Evolutionary conservation across 2,888 invertebrate genomes (phyloP), one percentile per base, ranked within the genome.

Genomic region (Cabera pusaria): DNA sequence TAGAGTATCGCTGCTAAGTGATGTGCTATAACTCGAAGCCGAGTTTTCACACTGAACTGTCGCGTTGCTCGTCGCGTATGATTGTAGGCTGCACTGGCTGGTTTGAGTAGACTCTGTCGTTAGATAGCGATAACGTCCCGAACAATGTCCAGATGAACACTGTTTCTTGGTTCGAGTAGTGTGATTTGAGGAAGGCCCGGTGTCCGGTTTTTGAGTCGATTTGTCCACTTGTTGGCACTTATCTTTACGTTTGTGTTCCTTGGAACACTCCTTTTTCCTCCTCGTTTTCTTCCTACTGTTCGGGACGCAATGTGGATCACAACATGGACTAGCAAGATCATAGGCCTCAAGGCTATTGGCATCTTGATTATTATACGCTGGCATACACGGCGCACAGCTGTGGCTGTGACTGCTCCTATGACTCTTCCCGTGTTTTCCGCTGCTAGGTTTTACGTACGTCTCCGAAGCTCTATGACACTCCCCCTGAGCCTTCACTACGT

Each of bases 231-330:
- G 90, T 20, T 91, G 91, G 52, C 80, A 88, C 62, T 91, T 91
- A 31, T 92, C 92, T 67, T 91, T 92, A 52, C 90, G 86, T 44
- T 90, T 88, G 40, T 92, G 91, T 56, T 93, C 93, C 64, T 93
- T 93, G 22, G 87, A 87, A 28, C 91, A 88, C 52, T 91, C 91
- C 56, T 91, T 91, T 52, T 91, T 91, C 10, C 91, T 80, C 12
- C 91, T 75, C 32, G 75, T 60, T 59, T 87, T 86, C 56, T 86
- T 86, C 72, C 80, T 64, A 53, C 81, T 81, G 34, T 92, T 92
- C 2, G 96, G 96, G 27, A 96, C 95, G 67, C 96, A 96, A 55
- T 95, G 94, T 0, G 96, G 94, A 71, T 96, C 95, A 71, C 96
- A 96, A 65, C 96, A 96, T 0, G 96, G 95, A 66, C 95, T 95